phyloP scores from a whole-genome alignment of 2,113 vertebrate species.

The Oryzias javanicus region DNA sequence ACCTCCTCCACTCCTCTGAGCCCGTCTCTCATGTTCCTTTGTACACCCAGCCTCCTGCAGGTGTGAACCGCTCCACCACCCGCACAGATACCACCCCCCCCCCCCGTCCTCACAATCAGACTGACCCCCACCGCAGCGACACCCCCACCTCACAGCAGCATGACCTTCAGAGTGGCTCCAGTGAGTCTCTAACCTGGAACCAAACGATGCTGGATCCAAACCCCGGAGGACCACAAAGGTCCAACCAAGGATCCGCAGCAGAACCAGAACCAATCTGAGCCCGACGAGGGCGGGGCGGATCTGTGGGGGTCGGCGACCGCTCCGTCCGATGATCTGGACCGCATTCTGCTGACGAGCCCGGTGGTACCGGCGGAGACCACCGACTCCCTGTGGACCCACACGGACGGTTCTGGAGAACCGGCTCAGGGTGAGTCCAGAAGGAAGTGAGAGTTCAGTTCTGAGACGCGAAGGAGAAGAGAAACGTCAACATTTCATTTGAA shows the following conservation, averaged over 20 bases:
- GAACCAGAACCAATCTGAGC: conserved; percentile 22
- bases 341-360: conserved; percentile 4
- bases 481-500: no score
- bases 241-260: conserved; percentile 7
- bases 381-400: conserved; percentile 19
- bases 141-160: conserved; percentile 50
- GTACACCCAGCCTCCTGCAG: conserved; percentile 16
- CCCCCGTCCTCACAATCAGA: conserved; percentile 24
- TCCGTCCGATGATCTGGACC: no score
- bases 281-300: conserved; percentile 23
- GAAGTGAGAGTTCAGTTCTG: no score
- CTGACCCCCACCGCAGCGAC: conserved; percentile 21
- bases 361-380: neutral
- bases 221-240: conserved; percentile 3
- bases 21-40: no score
- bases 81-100: conserved; percentile 22
- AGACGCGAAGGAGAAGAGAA: no score
- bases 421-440: conserved; percentile 51
- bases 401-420: conserved; percentile 63
- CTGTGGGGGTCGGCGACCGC: neutral
- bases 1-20: neutral
- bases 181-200: conserved; percentile 29
- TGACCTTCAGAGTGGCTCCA: conserved; percentile 41
- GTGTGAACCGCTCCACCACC: conserved; percentile 22
- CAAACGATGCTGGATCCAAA: conserved; percentile 31